Evolutionary conservation across 2,797 vertebrate genomes (phyloP).

Genomic region (Bufotes viridis): DNA sequence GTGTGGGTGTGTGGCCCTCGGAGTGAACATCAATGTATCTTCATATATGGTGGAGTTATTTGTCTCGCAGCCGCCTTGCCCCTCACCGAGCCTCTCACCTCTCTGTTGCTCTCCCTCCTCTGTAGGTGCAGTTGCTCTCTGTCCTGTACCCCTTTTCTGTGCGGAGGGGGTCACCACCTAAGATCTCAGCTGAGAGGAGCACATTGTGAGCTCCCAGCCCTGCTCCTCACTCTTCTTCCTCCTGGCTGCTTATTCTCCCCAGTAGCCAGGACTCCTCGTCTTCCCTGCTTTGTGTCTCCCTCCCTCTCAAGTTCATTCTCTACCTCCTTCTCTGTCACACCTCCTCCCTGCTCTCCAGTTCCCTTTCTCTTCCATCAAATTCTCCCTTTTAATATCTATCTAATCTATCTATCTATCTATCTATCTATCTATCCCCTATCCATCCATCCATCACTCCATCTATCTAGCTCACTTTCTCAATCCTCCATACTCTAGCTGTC

Average conservation of each 20-base stretch:
- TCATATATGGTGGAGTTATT: not conserved
- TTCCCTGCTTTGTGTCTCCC: slow-evolving; percentile 30
- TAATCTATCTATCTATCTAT: not conserved
- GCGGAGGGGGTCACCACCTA: not conserved
- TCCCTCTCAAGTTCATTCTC: slow-evolving; percentile 46
- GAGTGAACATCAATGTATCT: not conserved
- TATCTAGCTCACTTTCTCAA: not conserved
- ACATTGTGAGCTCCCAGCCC: slow-evolving; percentile 1
- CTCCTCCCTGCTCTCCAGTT: slow-evolving; percentile 47
- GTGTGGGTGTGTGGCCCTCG: slow-evolving; percentile 25
- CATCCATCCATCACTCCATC: not conserved
- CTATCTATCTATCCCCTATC: not conserved
- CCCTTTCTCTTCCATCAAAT: slow-evolving; percentile 2
- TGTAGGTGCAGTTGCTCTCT: not conserved
- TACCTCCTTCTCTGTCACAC: slow-evolving; percentile 39
- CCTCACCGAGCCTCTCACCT: not conserved
- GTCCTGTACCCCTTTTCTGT: slow-evolving; percentile 7
- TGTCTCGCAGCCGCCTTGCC: not conserved
- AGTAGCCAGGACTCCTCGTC: slow-evolving; percentile 20
- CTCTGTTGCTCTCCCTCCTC: not conserved
- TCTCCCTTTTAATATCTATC: not conserved
- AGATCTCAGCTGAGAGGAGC: not conserved
- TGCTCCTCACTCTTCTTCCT: not conserved
- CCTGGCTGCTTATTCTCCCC: slow-evolving; percentile 17
- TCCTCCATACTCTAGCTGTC: not conserved